Evolutionary conservation across 2,113 vertebrate genomes (phyloP), one percentile per base, ranked within the genome.

Genomic region (Leptobrachium leishanense): DNA sequence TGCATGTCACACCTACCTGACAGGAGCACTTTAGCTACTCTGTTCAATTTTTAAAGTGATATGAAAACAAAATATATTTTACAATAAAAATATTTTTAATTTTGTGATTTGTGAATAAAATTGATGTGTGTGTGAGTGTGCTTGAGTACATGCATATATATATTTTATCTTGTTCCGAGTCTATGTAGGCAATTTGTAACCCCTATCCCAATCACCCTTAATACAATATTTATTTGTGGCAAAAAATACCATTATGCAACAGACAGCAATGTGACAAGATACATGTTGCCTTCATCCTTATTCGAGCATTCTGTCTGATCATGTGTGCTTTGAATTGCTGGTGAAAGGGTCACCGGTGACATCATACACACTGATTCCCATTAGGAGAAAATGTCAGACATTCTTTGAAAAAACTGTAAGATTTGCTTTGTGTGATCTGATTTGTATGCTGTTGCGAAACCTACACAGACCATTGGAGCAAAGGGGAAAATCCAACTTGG

Each of bases 341-440:
- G 78, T 68, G 65, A 68, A 80, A 74, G 78, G 78, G 78, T 81
- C 78, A 74, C 12, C 74, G 54, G 43, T 81, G 72, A 74, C 78
- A 81, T 80, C 72, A 80, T 80, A 63, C 42, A 59, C 54, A 44
- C 64, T 43, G 42, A 80, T 68, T 80, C 64, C 77, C 71, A 74
- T 74, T 74, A 81, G 78, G 72, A 74, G 65, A 74, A 68, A 74
- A 81, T 68, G 50, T 81, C 78, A 81, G 78, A 68, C 70, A 81
- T 81, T 73, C 64, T 66, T 81, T 68, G 15, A 11, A 54, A 74
- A 31, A 68, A 50, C 53, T 74, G 53, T 53, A 72, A 67, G 64
- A 74, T 81, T 64, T 72, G 64, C 50, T 57, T 74, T 74, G 78
- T 74, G 64, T 62, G 55, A 81, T 74, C 68, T 81, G 78, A 81